Conservation (phyloP, 2,797 vertebrate genomes). For the Channallabes apus region DNA sequence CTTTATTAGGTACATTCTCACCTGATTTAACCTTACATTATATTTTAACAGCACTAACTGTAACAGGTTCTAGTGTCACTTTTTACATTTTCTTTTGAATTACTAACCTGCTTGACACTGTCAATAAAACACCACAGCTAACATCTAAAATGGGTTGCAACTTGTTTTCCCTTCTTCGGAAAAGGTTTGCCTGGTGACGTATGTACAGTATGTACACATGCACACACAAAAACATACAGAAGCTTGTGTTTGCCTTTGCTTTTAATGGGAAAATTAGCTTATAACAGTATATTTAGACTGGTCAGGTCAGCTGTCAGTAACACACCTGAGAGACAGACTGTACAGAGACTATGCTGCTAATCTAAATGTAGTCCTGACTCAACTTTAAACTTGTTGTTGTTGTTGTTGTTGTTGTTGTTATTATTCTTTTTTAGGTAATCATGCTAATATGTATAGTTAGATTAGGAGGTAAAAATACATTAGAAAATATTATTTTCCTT, state of each 20-base stretch:
- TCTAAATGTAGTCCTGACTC: not conserved
- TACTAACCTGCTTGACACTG: not conserved
- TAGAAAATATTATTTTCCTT: not conserved
- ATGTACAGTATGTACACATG: not conserved
- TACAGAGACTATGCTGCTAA: not conserved
- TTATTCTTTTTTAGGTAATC: not conserved
- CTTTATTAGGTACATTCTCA: not conserved
- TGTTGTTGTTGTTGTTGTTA: not conserved
- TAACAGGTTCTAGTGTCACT: not conserved
- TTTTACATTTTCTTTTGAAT: not conserved
- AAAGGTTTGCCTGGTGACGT: not conserved
- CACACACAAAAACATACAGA: not conserved
- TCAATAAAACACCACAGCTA: not conserved
- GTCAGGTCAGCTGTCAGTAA: constrained; percentile 5
- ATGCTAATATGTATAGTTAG: not conserved
- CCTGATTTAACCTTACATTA: not conserved
- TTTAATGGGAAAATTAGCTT: not conserved
- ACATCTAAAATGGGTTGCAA: constrained; percentile 5
- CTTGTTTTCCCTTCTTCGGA: constrained; percentile 19
- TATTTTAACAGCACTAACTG: not conserved
- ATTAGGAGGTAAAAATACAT: not conserved
- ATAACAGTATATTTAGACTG: constrained; percentile 1
- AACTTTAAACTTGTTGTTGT: not conserved
- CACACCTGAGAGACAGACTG: not conserved
- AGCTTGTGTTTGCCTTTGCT: not conserved